A percentile compares a stretch with the other conserved stretches of the same genome.
Evolutionary conservation across 2,888 invertebrate genomes (phyloP).

Genomic region (Aphodius granarius): DNA sequence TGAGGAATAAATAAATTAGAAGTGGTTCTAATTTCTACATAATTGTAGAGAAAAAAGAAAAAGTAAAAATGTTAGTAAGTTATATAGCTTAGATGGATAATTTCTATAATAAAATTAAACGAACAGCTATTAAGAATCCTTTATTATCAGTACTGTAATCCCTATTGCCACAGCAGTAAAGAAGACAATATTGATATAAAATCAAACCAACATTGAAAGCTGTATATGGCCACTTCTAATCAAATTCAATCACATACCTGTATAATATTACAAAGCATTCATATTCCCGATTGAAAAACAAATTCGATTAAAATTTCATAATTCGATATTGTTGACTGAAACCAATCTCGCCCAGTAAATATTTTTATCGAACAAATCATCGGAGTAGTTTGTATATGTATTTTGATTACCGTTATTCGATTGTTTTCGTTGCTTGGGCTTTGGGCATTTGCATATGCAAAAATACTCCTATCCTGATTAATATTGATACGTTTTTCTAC

Average conservation of each 20-base stretch:
- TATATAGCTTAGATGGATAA: too few relatives aligned
- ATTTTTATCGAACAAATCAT: not conserved
- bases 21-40: too few relatives aligned
- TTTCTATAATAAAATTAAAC: too few relatives aligned
- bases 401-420: not conserved
- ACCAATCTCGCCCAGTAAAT: not conserved
- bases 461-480: not conserved
- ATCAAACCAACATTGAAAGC: too few relatives aligned
- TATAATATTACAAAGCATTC: not conserved
- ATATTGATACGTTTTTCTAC: not conserved
- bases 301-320: not conserved
- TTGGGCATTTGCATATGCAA: not conserved
- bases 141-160: too few relatives aligned
- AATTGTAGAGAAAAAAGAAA: too few relatives aligned
- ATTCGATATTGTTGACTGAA: not conserved
- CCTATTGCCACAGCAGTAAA: too few relatives aligned
- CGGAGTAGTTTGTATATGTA: not conserved
- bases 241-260: not conserved
- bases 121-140: too few relatives aligned
- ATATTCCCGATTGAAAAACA: too few relatives aligned
- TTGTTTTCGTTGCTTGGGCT: not conserved
- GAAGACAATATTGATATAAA: too few relatives aligned
- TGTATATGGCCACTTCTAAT: not conserved
- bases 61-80: too few relatives aligned
- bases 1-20: too few relatives aligned